Base-by-base conservation (phyloP, 1,140 invertebrate genomes). In the Campoletis sonorensis region DNA sequence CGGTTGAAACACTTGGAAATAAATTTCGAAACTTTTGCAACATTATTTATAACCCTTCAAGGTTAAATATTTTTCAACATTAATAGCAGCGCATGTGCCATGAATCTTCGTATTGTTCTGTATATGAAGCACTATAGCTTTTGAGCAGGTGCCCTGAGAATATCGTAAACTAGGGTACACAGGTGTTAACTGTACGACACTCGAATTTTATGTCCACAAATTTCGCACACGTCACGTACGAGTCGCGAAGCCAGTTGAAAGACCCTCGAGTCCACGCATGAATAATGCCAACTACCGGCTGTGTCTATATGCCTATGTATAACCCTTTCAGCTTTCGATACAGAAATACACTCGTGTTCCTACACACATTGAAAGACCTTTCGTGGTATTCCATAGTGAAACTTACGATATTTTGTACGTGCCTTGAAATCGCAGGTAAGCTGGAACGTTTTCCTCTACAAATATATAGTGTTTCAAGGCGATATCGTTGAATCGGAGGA, bases 261-360 rank as follows among this genome's bases (percentile, higher is more conserved):
- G 23, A 27, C 61, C 61, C 61, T 64, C 23, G 23, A 27, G 61
- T 26, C 27, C 3, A 54, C n/a, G 51, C 23, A 27, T 64, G 61
- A 64, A 64, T 64, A 64, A 64, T 64, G 61, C 61, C n/a, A 64
- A 26, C 21, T 64, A 64, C 23, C 23, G 27, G 61, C 1, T 64
- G 23, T 13, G 1, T 64, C 8, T 11, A 11, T 45, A 13, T 10
- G 40, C 8, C 8, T 45, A 45, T 54, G 18, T 54, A 54, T n/a
- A 54, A 54, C 18, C 54, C 3, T n/a, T 18, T 21, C 15, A 18
- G 21, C 54, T 58, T 23, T 21, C 54, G 54, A n/a, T 23, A n/a
- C 54, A 58, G 1, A 58, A n/a, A 5, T 21, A 58, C 21, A 4
- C 54, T 58, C 54, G 21, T 5, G 18, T n/a, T n/a, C 49, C 11